Conservation (phyloP, 2,888 invertebrate genomes). For the Syrphus vitripennis region DNA sequence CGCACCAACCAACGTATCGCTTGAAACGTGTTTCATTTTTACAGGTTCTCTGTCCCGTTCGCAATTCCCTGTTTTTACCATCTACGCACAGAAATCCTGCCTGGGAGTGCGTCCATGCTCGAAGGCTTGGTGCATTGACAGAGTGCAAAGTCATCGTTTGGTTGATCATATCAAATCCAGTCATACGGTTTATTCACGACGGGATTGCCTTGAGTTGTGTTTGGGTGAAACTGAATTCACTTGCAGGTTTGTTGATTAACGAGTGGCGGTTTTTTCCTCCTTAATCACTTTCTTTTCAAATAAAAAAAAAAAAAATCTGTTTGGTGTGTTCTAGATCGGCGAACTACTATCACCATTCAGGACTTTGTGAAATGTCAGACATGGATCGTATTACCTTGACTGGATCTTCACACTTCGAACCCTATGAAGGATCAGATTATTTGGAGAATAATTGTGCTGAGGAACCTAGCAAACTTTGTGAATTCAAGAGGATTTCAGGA, state of each 20-base stretch:
- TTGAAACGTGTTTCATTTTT: conserved; percentile 75
- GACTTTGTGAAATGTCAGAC: conserved; percentile 93
- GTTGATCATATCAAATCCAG: conserved; percentile 90
- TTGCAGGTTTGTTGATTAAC: conserved; percentile 88
- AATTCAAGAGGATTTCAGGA: conserved; percentile 94
- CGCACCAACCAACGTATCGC: neutral
- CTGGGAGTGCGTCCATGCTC: conserved; percentile 94
- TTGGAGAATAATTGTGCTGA: conserved; percentile 96
- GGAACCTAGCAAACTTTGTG: conserved; percentile 96
- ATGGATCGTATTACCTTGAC: conserved; percentile 96
- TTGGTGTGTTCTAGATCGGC: conserved; percentile 86
- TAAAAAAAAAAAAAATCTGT: neutral
- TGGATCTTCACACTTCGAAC: conserved; percentile 89
- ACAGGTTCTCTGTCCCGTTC: conserved; percentile 94
- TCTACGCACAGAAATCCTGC: conserved; percentile 97
- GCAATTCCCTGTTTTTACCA: conserved; percentile 97
- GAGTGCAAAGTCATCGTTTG: conserved; percentile 93
- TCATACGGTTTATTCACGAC: conserved; percentile 89
- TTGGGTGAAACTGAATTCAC: conserved; percentile 94
- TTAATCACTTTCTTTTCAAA: conserved; percentile 14
- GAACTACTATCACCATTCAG: conserved; percentile 93
- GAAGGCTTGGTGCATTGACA: conserved; percentile 96
- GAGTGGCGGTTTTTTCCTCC: neutral
- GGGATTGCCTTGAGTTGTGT: conserved; percentile 95
- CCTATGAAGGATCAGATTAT: conserved; percentile 88